Evolutionary conservation across 2,113 vertebrate species (phyloP).

Genomic region (Amphiprion percula): DNA sequence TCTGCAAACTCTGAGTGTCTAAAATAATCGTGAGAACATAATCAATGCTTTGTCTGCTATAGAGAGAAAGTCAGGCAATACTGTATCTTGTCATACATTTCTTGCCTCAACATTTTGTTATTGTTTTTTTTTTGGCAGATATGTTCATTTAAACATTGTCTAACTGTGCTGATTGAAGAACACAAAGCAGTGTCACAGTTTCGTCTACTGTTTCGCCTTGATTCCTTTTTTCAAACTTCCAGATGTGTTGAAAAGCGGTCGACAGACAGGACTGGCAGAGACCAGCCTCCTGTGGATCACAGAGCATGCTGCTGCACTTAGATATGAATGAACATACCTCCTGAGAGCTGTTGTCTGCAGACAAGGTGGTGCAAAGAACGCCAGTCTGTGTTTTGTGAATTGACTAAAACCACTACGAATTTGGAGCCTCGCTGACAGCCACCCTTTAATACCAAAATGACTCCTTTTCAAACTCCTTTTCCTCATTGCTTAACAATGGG

Average conservation of each 20-base stretch:
- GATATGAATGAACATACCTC: constrained; percentile 29
- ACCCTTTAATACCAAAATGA: constrained; percentile 34
- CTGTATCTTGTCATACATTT: too few relatives aligned
- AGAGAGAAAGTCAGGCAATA: too few relatives aligned
- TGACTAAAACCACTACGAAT: constrained; percentile 33
- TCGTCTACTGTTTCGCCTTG: constrained; percentile 5
- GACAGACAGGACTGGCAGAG: constrained; percentile 20
- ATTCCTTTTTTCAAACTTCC: constrained; percentile 19
- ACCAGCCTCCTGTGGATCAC: constrained; percentile 8
- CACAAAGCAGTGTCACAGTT: background rate
- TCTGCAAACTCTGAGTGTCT: too few relatives aligned
- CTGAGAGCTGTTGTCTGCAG: constrained; percentile 42
- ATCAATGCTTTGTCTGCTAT: too few relatives aligned
- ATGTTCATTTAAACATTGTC: too few relatives aligned
- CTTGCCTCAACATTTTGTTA: too few relatives aligned
- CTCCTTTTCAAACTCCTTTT: constrained; percentile 29
- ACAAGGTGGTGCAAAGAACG: constrained; percentile 30
- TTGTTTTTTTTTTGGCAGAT: too few relatives aligned
- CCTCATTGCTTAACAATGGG: constrained; percentile 27
- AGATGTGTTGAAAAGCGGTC: constrained; percentile 12
- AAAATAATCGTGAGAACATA: too few relatives aligned
- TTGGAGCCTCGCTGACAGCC: constrained; percentile 19
- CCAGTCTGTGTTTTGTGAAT: constrained; percentile 44
- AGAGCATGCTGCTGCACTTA: constrained; percentile 25
- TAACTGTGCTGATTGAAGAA: too few relatives aligned